phyloP scores from a whole-genome alignment of 2,113 vertebrate genomes.

The Erythrolamprus reginae region DNA sequence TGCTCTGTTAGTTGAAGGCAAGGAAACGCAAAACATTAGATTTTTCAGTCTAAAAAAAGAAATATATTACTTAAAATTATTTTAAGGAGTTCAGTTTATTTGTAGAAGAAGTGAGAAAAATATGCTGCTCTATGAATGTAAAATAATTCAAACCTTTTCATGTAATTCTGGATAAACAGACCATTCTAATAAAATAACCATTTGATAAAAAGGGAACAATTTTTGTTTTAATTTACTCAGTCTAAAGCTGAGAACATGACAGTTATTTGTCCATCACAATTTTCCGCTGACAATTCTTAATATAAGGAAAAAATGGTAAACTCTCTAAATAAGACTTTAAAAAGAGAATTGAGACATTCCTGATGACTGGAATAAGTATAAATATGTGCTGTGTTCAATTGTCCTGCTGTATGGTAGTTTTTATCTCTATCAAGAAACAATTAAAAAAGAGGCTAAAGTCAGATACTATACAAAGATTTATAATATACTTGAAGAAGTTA shows the following conservation, averaged over 20 bases:
- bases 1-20: constrained; percentile 10
- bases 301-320: background rate
- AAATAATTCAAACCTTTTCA: background rate
- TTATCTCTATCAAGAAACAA: background rate
- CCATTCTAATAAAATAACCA: background rate
- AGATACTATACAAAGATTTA: background rate
- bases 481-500: background rate
- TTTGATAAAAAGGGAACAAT: background rate
- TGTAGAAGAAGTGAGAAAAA: background rate
- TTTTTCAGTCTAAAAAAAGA: background rate
- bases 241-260: background rate
- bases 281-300: background rate
- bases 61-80: background rate
- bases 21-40: background rate
- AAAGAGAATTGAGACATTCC: background rate
- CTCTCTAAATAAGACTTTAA: background rate
- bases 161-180: background rate
- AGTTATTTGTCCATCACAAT: background rate
- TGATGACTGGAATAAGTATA: background rate
- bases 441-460: background rate
- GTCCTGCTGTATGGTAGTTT: background rate
- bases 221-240: background rate
- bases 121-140: background rate
- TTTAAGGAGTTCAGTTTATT: constrained; percentile 1
- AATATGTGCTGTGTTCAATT: background rate